These are phyloP conservation scores for Drosophila incognita DNA, from an alignment of 2,888 invertebrate genomes.

Conservation along the genomic window DNA sequence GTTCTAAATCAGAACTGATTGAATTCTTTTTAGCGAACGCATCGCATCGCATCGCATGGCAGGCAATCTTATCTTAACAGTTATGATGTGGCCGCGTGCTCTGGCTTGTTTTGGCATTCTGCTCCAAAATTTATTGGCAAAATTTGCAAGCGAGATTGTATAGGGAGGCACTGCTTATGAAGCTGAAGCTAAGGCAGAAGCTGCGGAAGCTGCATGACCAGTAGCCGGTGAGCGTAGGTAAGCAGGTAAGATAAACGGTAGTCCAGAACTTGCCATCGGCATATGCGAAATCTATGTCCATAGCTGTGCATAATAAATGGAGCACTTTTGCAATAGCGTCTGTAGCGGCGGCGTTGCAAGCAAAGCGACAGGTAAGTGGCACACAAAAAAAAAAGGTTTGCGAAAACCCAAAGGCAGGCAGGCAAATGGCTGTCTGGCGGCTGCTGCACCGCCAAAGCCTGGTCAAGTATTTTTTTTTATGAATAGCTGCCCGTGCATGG, in stretches of 20 bases:
- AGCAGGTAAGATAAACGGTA: conserved; percentile 31
- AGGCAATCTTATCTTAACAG: conserved; percentile 76
- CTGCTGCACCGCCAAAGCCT: conserved; percentile 16
- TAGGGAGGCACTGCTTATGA: conserved; percentile 66
- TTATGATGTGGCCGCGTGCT: conserved; percentile 61
- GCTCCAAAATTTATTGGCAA: conserved; percentile 76
- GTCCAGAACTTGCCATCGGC: conserved; percentile 72
- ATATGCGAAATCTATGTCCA: conserved; percentile 72
- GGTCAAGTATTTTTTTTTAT: conserved; percentile 32
- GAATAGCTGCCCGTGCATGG: conserved; percentile 23
- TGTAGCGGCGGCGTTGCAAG: conserved; percentile 45
- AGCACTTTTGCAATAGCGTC: conserved; percentile 55
- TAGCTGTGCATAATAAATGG: conserved; percentile 75
- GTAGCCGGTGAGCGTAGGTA: conserved; percentile 49
- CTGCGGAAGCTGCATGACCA: conserved; percentile 60
- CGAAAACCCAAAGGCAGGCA: conserved; percentile 42
- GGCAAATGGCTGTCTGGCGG: conserved; percentile 51
- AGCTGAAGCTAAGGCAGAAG: background rate
- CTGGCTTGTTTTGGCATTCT: conserved; percentile 73
- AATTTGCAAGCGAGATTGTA: conserved; percentile 83
- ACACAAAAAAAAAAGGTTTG: conserved; percentile 52
- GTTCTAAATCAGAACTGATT: conserved; percentile 79
- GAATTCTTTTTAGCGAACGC: conserved; percentile 63
- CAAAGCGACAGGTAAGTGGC: conserved; percentile 66
- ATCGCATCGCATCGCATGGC: conserved; percentile 24